Conservation (phyloP, 2,888 invertebrate species). For the Spatulosminthurus flaviceps region DNA sequence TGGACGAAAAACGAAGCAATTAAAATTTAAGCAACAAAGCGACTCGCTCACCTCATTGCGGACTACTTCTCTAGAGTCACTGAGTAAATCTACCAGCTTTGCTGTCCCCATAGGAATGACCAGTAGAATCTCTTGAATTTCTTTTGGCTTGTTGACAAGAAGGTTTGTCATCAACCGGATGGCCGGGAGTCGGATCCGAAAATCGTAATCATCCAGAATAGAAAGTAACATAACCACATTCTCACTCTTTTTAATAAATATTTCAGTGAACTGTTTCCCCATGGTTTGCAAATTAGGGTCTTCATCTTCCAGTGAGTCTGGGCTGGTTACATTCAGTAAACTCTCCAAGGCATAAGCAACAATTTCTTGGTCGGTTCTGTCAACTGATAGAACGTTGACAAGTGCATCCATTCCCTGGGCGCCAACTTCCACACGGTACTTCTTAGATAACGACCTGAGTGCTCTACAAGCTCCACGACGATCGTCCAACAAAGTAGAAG, state of each 20-base stretch:
- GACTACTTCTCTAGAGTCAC: conserved; percentile 93
- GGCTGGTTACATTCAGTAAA: conserved; percentile 87
- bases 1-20: conserved; percentile 28
- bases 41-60: conserved; percentile 82
- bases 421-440: conserved; percentile 95
- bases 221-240: conserved; percentile 83
- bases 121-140: conserved; percentile 86
- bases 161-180: conserved; percentile 89
- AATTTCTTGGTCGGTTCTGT: conserved; percentile 90
- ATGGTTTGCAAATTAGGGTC: conserved; percentile 67
- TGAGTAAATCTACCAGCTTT: conserved; percentile 94
- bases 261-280: conserved; percentile 95
- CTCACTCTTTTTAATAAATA: conserved; percentile 90
- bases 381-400: conserved; percentile 82
- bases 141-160: conserved; percentile 83
- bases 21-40: neutral
- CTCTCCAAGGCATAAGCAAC: conserved; percentile 91
- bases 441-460: conserved; percentile 87
- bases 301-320: conserved; percentile 81
- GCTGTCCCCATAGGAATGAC: conserved; percentile 97
- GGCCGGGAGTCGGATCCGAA: conserved; percentile 88
- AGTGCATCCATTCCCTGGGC: conserved; percentile 84
- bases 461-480: conserved; percentile 96
- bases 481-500: conserved; percentile 93
- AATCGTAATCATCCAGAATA: conserved; percentile 93